These are phyloP conservation scores for Anthoptus insignis DNA, from an alignment of 2,888 invertebrate genomes.

Conservation along the genomic window DNA sequence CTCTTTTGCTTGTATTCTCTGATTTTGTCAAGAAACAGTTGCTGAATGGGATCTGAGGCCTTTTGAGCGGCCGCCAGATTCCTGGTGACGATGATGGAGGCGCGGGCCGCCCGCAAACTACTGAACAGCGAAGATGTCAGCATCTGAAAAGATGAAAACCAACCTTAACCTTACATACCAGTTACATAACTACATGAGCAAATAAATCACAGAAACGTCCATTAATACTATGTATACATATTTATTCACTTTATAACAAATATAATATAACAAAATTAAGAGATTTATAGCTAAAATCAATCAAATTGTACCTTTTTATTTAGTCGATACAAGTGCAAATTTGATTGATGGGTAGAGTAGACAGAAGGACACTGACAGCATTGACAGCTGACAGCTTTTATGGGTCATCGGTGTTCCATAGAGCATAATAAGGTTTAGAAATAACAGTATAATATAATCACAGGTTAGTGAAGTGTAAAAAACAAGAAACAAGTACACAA, in stretches of 20 bases:
- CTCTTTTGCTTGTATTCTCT: slow-evolving; percentile 96
- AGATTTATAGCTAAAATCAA: not conserved
- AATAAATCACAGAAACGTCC: not conserved
- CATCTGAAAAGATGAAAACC: slow-evolving; percentile 86
- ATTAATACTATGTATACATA: too few relatives aligned
- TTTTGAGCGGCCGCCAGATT: slow-evolving; percentile 92
- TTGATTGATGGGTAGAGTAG: slow-evolving; percentile 11
- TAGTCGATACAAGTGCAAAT: slow-evolving; percentile 18
- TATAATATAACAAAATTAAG: not conserved
- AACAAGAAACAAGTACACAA: too few relatives aligned
- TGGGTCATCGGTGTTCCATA: too few relatives aligned
- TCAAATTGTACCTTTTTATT: slow-evolving; percentile 27
- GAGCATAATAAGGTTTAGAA: too few relatives aligned
- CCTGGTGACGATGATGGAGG: slow-evolving; percentile 86
- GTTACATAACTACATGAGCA: slow-evolving; percentile 49
- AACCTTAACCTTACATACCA: slow-evolving; percentile 62
- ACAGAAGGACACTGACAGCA: not conserved
- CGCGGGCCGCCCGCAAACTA: slow-evolving; percentile 80
- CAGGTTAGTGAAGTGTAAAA: too few relatives aligned
- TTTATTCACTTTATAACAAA: too few relatives aligned
- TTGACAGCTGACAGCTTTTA: too few relatives aligned
- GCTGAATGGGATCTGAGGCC: slow-evolving; percentile 96
- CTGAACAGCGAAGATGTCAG: slow-evolving; percentile 82
- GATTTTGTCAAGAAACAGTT: slow-evolving; percentile 97
- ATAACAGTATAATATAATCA: too few relatives aligned